Evolutionary conservation across 1,140 invertebrate genomes (phyloP).

Genomic region (Scaptomyza montana): DNA sequence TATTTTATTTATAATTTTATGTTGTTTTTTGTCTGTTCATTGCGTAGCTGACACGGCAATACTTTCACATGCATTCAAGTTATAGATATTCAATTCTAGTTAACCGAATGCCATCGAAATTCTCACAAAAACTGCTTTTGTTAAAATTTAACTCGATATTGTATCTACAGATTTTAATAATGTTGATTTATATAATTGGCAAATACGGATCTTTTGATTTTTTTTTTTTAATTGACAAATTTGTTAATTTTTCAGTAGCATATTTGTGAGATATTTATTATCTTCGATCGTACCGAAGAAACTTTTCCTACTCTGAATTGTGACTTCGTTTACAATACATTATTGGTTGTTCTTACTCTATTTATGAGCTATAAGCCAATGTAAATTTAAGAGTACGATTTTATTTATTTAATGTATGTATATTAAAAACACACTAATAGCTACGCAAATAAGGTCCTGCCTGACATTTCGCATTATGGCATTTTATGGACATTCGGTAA

Average conservation of each 20-base stretch:
- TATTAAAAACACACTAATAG: conserved; percentile 69
- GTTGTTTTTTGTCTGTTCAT: conserved; percentile 24
- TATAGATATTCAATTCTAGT: conserved; percentile 9
- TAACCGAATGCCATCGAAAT: conserved; percentile 1
- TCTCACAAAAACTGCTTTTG: conserved; percentile 13
- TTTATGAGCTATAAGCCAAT: conserved; percentile 67
- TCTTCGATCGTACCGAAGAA: conserved; percentile 56
- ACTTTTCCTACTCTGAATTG: conserved; percentile 21
- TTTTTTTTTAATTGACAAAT: not conserved
- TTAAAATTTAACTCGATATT: not conserved
- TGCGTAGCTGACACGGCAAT: conserved; percentile 47
- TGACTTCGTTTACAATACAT: conserved; percentile 27
- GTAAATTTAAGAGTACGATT: conserved; percentile 14
- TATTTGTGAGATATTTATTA: conserved; percentile 24
- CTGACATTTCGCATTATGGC: conserved; percentile 61
- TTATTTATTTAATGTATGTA: conserved; percentile 32
- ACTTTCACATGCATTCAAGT: conserved; percentile 35
- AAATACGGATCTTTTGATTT: not conserved
- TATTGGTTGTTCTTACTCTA: conserved; percentile 29
- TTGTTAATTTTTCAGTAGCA: not conserved
- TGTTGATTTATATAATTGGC: not conserved
- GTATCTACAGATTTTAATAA: not conserved
- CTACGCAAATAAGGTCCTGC: conserved; percentile 77
- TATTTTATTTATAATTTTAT: conserved; percentile 65
- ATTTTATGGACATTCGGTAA: conserved; percentile 62